Percentiles rank a stretch among this genome's conserved stretches.
phyloP scores from a whole-genome alignment of 1,140 invertebrate species.

The Macrocentrus cingulum region DNA sequence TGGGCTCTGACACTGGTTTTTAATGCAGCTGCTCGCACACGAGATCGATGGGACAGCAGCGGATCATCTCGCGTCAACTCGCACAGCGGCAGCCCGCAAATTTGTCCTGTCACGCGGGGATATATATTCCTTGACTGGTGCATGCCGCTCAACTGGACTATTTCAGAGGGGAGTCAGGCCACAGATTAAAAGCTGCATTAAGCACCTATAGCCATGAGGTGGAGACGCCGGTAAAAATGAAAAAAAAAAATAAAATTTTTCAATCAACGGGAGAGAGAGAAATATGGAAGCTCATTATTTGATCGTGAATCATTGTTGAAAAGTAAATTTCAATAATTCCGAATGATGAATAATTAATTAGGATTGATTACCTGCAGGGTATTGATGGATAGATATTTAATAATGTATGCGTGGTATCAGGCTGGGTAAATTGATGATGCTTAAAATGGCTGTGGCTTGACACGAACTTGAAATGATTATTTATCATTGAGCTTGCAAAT shows the following conservation, averaged over 20 bases:
- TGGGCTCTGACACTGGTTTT: conserved; percentile 2
- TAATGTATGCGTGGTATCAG: not conserved
- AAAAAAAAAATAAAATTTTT: not conserved
- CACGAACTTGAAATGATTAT: too few relatives aligned
- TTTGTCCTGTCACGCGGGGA: conserved; percentile 4
- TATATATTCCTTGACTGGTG: not conserved
- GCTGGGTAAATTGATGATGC: not conserved
- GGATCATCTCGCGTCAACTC: conserved; percentile 19
- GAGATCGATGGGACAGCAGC: conserved; percentile 13
- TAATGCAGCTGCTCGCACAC: conserved; percentile 1
- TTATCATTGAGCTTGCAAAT: too few relatives aligned
- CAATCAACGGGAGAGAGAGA: not conserved
- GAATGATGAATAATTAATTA: not conserved
- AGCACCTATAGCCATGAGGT: not conserved
- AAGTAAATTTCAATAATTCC: conserved; percentile 1
- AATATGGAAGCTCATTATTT: not conserved
- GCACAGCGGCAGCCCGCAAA: conserved; percentile 13
- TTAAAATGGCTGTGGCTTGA: not conserved
- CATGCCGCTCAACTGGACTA: not conserved
- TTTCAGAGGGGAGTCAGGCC: not conserved
- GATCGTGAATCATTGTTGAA: not conserved
- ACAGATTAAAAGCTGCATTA: conserved; percentile 12
- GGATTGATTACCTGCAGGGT: not conserved
- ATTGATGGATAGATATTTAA: not conserved
- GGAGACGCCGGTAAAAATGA: not conserved